phyloP scores from a whole-genome alignment of 2,797 vertebrate genomes.

The Tragopan temminckii region DNA sequence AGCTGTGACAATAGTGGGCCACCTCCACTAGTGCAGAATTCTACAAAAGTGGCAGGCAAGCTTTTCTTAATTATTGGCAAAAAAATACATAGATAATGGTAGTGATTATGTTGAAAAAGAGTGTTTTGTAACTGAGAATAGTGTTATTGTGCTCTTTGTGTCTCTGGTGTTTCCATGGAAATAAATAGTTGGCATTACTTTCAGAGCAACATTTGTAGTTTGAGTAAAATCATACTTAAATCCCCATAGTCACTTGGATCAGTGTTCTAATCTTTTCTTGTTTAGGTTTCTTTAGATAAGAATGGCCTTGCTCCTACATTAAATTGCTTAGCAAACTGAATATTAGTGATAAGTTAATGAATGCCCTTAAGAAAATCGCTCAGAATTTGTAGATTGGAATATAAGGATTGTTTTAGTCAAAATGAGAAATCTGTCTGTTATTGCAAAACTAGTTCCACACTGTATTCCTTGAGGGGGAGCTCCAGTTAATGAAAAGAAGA shows the following conservation, averaged over 20 bases:
- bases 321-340: neutral
- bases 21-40: too few species aligned
- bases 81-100: too few species aligned
- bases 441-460: constrained; percentile 20
- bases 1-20: too few species aligned
- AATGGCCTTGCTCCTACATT: neutral
- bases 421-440: neutral
- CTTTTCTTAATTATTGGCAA: too few species aligned
- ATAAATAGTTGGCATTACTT: too few species aligned
- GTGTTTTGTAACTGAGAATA: too few species aligned
- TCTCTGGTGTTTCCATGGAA: too few species aligned
- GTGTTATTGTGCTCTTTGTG: too few species aligned
- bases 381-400: neutral
- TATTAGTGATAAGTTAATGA: neutral
- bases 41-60: too few species aligned
- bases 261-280: neutral
- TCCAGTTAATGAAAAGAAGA: constrained; percentile 58
- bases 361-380: neutral
- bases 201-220: neutral
- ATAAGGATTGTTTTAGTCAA: neutral
- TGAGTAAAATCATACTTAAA: neutral
- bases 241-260: neutral
- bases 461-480: constrained; percentile 74
- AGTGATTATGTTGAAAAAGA: too few species aligned
- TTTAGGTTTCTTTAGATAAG: neutral